These are phyloP conservation scores for Platyrinchus mystaceus DNA, from an alignment of 2,797 vertebrate genomes.

Conservation along the genomic window DNA sequence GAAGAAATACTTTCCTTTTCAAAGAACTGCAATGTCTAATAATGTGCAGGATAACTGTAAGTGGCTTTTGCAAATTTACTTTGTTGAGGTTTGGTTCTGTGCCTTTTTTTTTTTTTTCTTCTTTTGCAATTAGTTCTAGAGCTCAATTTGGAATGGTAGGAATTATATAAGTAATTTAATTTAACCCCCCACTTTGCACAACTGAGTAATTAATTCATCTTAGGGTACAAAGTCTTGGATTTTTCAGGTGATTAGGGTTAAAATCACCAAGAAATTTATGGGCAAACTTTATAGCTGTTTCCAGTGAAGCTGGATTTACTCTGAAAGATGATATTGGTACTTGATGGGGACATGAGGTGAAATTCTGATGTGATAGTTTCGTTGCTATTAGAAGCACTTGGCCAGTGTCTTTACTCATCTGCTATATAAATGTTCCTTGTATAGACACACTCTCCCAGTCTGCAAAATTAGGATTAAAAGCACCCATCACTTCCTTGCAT, in stretches of 20 bases:
- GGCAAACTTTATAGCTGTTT: neutral
- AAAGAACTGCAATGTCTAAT: neutral
- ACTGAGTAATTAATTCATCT: neutral
- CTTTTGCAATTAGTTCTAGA: neutral
- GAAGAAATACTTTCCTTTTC: neutral
- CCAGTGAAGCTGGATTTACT: neutral
- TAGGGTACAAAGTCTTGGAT: neutral
- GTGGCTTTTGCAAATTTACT: neutral
- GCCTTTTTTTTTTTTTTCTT: neutral
- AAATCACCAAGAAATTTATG: neutral
- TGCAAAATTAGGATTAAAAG: neutral
- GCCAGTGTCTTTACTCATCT: neutral
- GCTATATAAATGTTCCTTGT: neutral
- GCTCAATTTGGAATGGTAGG: neutral
- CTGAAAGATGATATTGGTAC: neutral
- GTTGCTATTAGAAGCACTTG: neutral
- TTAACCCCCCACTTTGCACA: neutral
- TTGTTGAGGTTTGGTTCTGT: neutral
- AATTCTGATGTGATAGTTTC: neutral
- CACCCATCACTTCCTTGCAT: neutral
- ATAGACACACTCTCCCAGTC: neutral
- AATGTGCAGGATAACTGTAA: neutral
- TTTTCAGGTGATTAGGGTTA: neutral
- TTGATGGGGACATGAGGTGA: neutral
- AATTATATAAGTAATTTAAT: neutral